Base-by-base conservation (phyloP, 2,113 vertebrate genomes). In the Euleptes europaea region DNA sequence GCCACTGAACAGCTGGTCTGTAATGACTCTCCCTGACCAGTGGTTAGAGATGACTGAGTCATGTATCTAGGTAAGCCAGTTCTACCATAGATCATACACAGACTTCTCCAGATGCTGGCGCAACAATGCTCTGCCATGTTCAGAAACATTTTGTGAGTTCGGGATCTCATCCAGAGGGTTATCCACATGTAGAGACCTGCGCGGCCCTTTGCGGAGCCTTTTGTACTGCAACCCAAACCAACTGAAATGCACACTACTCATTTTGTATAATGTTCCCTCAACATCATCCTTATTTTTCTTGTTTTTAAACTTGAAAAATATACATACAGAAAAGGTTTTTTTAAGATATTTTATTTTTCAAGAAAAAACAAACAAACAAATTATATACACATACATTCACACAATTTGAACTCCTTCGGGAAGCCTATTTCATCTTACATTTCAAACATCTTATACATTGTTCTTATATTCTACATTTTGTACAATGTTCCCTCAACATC, bases 241-340 rank as follows among this genome's bases (percentile, higher is more conserved):
- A 76, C 66, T 92, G 35, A 51, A 13, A n/a, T 80, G 38, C 51
- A 21, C 74, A 26, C 19, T 92, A 82, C 11, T 4, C n/a, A 60
- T 91, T 90, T 89, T 89, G 76, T 81, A 67, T 60, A 60, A 71
- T 90, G 14, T n/a, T 28, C 35, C 70, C 82, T 89, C 51, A 83
- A 47, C 35, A 65, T 69, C 54, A 75, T 80, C 49, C 31, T 72
- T 63, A 51, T 72, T 66, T 74, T 42, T 33, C 78, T 72, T 57
- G 76, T 63, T 84, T 72, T 88, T 28, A 67, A 67, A 85, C 31
- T 44, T 33, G 85, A 88, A 88, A 87, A 70, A 15, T 44, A 35
- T 4, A 49, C 67, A 84, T 47, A 2, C 42, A n/a, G 28, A 14
- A 6, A 87, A 83, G 73, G n/a, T n/a, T n/a, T n/a, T n/a, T n/a